Base-by-base conservation (phyloP, 2,888 invertebrate species). In the Apodemia zela region DNA sequence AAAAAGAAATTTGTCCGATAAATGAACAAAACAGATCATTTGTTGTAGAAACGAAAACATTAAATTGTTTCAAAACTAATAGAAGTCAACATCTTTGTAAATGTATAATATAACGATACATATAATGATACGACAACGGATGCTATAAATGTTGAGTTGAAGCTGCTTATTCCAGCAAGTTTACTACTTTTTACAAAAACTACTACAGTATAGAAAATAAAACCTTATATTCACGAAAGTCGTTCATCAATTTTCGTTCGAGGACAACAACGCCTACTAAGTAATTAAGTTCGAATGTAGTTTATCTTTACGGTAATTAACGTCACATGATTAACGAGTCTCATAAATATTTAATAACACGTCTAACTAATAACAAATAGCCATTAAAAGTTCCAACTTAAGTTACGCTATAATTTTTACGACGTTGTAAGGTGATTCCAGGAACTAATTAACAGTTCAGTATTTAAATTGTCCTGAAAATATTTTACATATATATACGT, bases 301-400 rank as follows among this genome's bases (percentile, higher is more conserved):
- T 42, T 42, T 42, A 42, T 42, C 42, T 42, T 42, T 42, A 42
- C 42, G 42, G 42, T 13, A 42, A 42, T 42, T 42, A 42, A 42
- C 42, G 42, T 49, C 49, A 49, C 49, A 49, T 49, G 18, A 49
- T 17, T 49, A n/a, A 17, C 18, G 18, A 49, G 49, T 49, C 49
- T 49, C 49, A 49, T 49, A 49, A 49, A 49, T 49, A 49, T 49
- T 49, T 49, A 18, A 49, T 49, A 18, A n/a, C 49, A 49, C 49
- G 49, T 49, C 18, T 18, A 49, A 49, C 49, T 49, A 49, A 49
- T 49, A 49, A 49, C n/a, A 18, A 49, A 18, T 49, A 49, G 18
- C 17, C 49, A 49, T 49, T 49, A 49, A 49, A 42, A 42, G 42
- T 42, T 42, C 42, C 42, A 42, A 42, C 15, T 13, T 42, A 42